A percentile compares a stretch with the other conserved stretches of the same genome.
Conservation (phyloP, 2,888 invertebrate species). For the Apamea monoglypha region DNA sequence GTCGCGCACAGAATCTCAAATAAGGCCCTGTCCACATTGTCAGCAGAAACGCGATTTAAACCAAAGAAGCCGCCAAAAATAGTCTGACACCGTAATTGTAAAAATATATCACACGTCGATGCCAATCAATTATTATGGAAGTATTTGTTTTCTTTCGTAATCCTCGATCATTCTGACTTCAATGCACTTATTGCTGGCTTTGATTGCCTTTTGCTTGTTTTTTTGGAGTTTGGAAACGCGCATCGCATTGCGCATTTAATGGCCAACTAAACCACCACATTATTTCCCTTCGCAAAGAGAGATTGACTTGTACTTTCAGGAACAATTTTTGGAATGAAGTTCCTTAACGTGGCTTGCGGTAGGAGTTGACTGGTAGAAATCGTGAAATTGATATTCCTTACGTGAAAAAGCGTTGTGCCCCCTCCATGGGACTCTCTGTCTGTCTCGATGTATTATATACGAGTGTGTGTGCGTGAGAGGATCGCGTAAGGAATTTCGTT, state of each 20-base stretch:
- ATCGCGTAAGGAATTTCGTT: background rate
- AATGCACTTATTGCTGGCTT: background rate
- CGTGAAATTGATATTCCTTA: background rate
- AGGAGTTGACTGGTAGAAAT: background rate
- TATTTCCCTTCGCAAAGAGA: background rate
- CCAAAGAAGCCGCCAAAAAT: background rate
- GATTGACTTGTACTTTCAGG: background rate
- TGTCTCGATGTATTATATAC: background rate
- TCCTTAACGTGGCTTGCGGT: background rate
- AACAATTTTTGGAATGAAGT: background rate
- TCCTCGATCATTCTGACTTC: background rate
- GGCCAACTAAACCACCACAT: background rate
- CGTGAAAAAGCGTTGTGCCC: background rate
- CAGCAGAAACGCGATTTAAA: background rate
- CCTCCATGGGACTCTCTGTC: background rate
- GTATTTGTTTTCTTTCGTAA: background rate
- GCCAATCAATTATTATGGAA: background rate
- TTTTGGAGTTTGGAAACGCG: background rate
- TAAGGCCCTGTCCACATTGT: background rate
- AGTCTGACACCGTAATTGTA: background rate
- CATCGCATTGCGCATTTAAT: background rate
- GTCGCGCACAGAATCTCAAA: conserved; percentile 3
- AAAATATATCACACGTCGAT: background rate
- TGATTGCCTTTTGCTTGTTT: background rate
- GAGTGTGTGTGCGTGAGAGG: background rate